A percentile compares a stretch with the other conserved stretches of the same genome.
Evolutionary conservation across 2,113 vertebrate genomes (phyloP).

Genomic region (Phylloscopus trochiloides): DNA sequence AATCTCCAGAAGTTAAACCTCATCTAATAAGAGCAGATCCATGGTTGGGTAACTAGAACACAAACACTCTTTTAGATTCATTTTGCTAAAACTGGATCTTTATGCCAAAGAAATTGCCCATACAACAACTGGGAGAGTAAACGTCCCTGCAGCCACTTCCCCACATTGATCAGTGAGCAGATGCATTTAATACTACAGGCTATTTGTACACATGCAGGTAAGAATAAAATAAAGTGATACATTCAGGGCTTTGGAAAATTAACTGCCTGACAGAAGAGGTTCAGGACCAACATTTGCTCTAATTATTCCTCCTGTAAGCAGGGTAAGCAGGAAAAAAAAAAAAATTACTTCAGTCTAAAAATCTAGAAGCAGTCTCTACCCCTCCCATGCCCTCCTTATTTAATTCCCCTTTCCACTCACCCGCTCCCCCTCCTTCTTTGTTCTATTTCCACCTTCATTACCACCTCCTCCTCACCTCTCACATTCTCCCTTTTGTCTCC

Average conservation of each 20-base stretch:
- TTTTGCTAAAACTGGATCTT: neutral
- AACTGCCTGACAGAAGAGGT: neutral
- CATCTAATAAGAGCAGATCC: neutral
- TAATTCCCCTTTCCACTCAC: neutral
- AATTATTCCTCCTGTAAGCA: neutral
- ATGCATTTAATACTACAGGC: neutral
- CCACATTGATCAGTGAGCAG: neutral
- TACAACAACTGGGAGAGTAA: neutral
- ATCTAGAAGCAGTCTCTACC: neutral
- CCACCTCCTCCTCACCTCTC: conserved; percentile 59
- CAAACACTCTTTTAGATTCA: neutral
- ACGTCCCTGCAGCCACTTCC: neutral
- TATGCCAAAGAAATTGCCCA: neutral
- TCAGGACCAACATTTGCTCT: conserved; percentile 14
- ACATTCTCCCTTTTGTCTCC: conserved; percentile 54
- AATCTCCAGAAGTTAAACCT: neutral
- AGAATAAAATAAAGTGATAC: neutral
- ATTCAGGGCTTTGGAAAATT: neutral
- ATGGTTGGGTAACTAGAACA: neutral
- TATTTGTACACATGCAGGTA: neutral
- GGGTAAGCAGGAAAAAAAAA: neutral
- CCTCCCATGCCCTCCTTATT: conserved; percentile 5
- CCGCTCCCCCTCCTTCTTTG: conserved; percentile 13
- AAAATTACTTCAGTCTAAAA: neutral
- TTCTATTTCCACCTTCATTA: conserved; percentile 60